Evolutionary conservation across 2,797 vertebrate species (phyloP), one percentile per base, ranked within the genome.

Genomic region (Pantherophis alleghaniensis): DNA sequence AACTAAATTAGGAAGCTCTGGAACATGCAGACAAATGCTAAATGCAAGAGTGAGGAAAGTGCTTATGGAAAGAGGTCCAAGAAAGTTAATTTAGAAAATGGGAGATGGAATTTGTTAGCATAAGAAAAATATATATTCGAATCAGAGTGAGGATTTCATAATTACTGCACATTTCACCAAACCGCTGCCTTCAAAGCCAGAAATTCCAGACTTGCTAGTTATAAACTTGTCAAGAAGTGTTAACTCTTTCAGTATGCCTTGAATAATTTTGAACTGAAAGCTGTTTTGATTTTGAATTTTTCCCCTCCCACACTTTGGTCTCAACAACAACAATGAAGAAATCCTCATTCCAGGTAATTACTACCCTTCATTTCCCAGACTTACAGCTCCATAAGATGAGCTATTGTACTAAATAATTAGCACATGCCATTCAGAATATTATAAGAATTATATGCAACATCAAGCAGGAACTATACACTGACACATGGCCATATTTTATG

Each of bases 321-420:
- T 97, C 97, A 96, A 96, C 90, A 96, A 97, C 89, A 93, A 93
- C 92, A 90, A 96, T 97, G 94, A 89, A 98, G 96, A 97, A 94
- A 94, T 97, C 98, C 94, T 96, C 95, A 95, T 96, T 96, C 92
- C 96, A 97, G 97, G 96, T 98, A 98, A 98, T 98, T 98, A 97
- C 96, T 95, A 97, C 96, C 97, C 96, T 97, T 97, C 97, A 97
- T 96, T 97, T 97, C 95, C 69, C 95, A 97, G 96, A 94, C 96
- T 97, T 97, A 96, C 96, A 97, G 94, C n/a, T 96, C 96, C 95
- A 95, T 97, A 97, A 97, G 98, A 98, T 97, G 96, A 97, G 97
- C 97, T 97, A 98, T 98, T 98, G 98, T 98, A 95, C 95, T 97
- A 97, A 98, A 98, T 98, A 98, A 98, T 98, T 98, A 98, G 97